Percentiles rank a stretch among this genome's conserved stretches.
Conservation (phyloP, 2,113 vertebrate genomes). For the Mesocricetus auratus region DNA sequence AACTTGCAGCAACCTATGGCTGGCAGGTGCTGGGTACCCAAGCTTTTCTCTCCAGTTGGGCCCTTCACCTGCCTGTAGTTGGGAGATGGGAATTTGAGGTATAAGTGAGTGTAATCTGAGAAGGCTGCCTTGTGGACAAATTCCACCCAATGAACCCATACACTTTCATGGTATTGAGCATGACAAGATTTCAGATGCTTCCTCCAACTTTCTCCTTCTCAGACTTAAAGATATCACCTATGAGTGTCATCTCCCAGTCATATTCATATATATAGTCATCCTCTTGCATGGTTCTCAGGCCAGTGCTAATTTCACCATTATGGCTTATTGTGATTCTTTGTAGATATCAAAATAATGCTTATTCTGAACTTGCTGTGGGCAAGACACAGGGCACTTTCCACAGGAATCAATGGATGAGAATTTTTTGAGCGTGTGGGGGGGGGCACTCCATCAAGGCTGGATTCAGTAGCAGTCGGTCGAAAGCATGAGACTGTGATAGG, state of each 20-base stretch:
- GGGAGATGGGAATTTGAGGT: background rate
- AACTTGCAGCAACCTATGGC: no score
- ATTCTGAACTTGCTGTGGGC: background rate
- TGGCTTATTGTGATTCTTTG: slow-evolving; percentile 22
- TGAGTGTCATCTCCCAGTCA: background rate
- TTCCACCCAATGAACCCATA: background rate
- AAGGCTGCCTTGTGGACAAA: background rate
- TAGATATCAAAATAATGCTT: slow-evolving; percentile 23
- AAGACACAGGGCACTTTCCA: background rate
- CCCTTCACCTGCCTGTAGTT: background rate
- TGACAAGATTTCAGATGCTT: background rate
- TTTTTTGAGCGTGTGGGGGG: background rate
- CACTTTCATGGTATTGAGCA: background rate
- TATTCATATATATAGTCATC: no score
- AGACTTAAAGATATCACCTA: slow-evolving; percentile 8
- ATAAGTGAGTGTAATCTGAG: background rate
- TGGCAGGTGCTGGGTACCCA: background rate
- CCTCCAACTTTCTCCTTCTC: background rate
- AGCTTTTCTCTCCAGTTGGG: no score
- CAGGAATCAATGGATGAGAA: background rate
- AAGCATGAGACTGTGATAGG: background rate
- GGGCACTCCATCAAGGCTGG: background rate
- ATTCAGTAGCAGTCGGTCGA: background rate
- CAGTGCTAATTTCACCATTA: background rate
- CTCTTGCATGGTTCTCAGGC: background rate